phyloP scores from a whole-genome alignment of 2,113 vertebrate species.

The Megaptera novaeangliae region DNA sequence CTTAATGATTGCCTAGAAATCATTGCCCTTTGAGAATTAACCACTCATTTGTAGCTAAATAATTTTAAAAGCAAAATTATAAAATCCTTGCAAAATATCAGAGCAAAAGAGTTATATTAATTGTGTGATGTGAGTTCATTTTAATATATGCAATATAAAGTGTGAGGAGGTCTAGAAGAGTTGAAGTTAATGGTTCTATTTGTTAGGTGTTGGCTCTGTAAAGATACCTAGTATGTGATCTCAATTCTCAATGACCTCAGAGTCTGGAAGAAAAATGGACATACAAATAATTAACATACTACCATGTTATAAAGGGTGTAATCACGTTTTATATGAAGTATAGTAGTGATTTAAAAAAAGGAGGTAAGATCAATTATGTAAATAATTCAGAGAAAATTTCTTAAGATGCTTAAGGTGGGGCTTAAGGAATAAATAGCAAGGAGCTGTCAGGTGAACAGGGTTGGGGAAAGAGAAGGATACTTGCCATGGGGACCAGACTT shows the following conservation, averaged over 20 bases:
- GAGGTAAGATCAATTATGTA: neutral
- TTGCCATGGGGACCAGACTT: neutral
- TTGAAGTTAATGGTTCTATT: neutral
- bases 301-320: neutral
- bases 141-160: neutral
- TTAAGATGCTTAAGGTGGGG: neutral
- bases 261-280: neutral
- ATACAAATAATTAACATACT: neutral
- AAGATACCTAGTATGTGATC: neutral
- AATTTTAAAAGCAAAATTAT: slow-evolving; percentile 21
- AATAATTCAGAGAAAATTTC: neutral
- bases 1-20: neutral
- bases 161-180: neutral
- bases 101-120: neutral
- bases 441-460: neutral
- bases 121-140: neutral
- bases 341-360: neutral
- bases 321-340: neutral
- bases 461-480: neutral
- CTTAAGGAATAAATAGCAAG: neutral
- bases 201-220: neutral
- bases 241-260: neutral
- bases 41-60: neutral
- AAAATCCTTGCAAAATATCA: neutral
- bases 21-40: slow-evolving; percentile 16